A percentile compares a stretch with the other conserved stretches of the same genome.
phyloP scores from a whole-genome alignment of 2,797 vertebrate genomes.

The Argentina silus region DNA sequence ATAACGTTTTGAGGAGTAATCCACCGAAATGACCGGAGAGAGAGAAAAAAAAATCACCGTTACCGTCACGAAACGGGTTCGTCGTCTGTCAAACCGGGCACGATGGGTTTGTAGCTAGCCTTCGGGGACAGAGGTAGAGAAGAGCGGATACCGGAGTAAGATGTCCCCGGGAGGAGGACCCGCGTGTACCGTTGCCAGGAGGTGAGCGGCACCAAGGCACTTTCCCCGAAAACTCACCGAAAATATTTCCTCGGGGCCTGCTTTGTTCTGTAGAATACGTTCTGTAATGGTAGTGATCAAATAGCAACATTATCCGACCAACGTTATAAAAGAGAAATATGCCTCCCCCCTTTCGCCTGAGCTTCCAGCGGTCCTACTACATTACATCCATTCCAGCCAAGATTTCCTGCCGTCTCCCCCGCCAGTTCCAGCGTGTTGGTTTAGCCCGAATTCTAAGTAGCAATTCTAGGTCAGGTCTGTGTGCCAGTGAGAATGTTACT shows the following conservation, averaged over 20 bases:
- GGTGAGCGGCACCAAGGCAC: constrained; percentile 61
- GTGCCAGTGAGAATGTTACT: constrained; percentile 73
- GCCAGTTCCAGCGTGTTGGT: constrained; percentile 68
- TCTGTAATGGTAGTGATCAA: constrained; percentile 50
- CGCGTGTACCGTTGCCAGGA: constrained; percentile 80
- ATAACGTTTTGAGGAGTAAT: constrained; percentile 73
- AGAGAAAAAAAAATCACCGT: constrained; percentile 40
- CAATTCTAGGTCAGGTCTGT: constrained; percentile 85
- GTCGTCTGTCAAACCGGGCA: constrained; percentile 69
- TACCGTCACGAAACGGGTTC: constrained; percentile 45
- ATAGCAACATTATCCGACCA: constrained; percentile 75
- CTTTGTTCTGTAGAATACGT: constrained; percentile 40
- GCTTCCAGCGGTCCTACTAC: constrained; percentile 79
- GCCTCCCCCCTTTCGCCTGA: constrained; percentile 69
- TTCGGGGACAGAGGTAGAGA: constrained; percentile 73
- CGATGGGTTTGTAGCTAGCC: constrained; percentile 71
- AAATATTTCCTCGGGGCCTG: constrained; percentile 40
- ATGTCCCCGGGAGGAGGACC: constrained; percentile 80
- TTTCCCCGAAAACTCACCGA: constrained; percentile 72
- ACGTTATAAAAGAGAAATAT: constrained; percentile 74
- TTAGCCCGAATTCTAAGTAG: constrained; percentile 81
- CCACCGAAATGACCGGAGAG: constrained; percentile 61
- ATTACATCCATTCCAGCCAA: constrained; percentile 78
- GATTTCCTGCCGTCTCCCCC: constrained; percentile 72
- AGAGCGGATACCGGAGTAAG: constrained; percentile 79